Evolutionary conservation across 2,113 vertebrate genomes (phyloP).

Genomic region (Circaetus gallicus): DNA sequence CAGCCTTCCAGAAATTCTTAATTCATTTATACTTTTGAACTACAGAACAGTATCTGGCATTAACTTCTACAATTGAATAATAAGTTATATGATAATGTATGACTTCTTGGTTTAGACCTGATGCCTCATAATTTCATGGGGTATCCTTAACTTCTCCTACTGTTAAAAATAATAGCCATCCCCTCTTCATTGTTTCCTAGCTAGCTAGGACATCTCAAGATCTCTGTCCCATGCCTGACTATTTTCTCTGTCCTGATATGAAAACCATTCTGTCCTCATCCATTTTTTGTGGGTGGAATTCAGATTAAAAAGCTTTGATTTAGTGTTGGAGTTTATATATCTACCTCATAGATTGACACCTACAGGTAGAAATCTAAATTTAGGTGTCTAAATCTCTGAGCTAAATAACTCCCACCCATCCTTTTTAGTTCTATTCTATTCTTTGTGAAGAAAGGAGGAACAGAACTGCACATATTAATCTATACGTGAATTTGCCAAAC

Average conservation of each 20-base stretch:
- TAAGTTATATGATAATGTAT: not conserved
- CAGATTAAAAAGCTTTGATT: not conserved
- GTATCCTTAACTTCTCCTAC: not conserved
- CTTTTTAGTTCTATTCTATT: not conserved
- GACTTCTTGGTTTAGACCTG: not conserved
- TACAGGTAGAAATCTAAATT: slow-evolving; percentile 44
- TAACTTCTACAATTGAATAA: not conserved
- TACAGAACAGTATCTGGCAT: not conserved
- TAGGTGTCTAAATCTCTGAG: slow-evolving; percentile 8
- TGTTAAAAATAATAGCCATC: not conserved
- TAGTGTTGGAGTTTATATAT: not conserved
- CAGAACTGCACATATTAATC: slow-evolving; percentile 31
- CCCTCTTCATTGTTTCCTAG: not conserved
- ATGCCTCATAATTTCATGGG: not conserved
- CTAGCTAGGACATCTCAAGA: not conserved
- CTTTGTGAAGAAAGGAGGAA: slow-evolving; percentile 1
- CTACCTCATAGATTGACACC: slow-evolving; percentile 24
- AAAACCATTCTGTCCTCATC: not conserved
- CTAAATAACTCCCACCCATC: slow-evolving; percentile 27
- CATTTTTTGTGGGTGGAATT: not conserved
- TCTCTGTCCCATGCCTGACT: not conserved
- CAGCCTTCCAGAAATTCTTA: slow-evolving; percentile 17
- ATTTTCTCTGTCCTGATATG: not conserved
- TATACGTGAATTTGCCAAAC: slow-evolving; percentile 46
- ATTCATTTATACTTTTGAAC: slow-evolving; percentile 23